These are phyloP conservation scores for Ophioninae sp. DNA, from an alignment of 2,888 invertebrate species.

Conservation along the genomic window DNA sequence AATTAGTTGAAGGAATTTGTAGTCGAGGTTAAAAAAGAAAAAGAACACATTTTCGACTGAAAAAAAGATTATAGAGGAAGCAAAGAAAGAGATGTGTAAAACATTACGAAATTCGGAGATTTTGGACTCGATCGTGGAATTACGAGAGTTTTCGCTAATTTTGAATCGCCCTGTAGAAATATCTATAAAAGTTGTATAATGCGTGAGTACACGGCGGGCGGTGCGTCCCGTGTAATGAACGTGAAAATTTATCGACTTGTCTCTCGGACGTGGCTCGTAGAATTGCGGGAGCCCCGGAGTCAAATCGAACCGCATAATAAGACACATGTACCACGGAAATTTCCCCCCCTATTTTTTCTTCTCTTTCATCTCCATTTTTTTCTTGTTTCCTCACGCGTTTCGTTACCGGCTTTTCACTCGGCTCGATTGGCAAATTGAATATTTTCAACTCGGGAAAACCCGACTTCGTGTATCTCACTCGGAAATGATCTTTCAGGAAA, in stretches of 20 bases:
- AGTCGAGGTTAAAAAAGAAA: too few relatives aligned
- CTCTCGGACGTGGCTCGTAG: constrained; percentile 59
- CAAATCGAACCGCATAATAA: constrained; percentile 36
- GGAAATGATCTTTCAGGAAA: not conserved
- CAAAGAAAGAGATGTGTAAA: not conserved
- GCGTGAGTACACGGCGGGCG: constrained; percentile 58
- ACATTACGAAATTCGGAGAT: not conserved
- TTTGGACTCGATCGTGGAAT: not conserved
- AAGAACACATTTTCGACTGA: too few relatives aligned
- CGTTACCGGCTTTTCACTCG: constrained; percentile 21
- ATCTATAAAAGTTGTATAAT: constrained; percentile 1
- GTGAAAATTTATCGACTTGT: constrained; percentile 74
- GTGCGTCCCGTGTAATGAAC: constrained; percentile 70
- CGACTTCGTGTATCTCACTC: constrained; percentile 27
- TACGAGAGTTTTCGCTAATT: not conserved
- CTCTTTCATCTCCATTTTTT: not conserved
- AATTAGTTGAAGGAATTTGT: too few relatives aligned
- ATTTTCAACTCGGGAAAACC: constrained; percentile 14
- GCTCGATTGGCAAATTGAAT: constrained; percentile 22
- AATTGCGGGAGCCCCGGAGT: constrained; percentile 43
- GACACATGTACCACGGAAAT: not conserved
- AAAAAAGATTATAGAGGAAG: not conserved
- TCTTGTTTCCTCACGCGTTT: constrained; percentile 27
- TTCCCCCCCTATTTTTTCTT: constrained; percentile 4
- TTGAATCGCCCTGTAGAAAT: constrained; percentile 18